Base-by-base conservation (phyloP, 2,797 vertebrate species). In the Myripristis jacobus region DNA sequence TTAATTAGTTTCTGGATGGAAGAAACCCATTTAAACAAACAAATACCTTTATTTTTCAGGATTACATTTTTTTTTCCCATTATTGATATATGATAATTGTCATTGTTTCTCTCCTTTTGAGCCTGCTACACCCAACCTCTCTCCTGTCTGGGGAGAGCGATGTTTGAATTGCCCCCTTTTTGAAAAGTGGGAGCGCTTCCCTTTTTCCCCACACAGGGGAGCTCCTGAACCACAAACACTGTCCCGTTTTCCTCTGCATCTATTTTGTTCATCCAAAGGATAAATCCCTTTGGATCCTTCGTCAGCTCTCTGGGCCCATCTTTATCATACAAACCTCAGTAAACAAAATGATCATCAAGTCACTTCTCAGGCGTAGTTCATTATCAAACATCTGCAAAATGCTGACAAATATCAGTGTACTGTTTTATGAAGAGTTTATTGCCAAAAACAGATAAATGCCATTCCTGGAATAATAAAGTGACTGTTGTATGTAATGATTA, bases 221-320 rank as follows among this genome's bases (percentile, higher is more conserved):
- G 89, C 87, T 91, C 84, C 76, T 74, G 86, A 79, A 80, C 83
- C 51, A 87, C 72, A 80, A 79, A 85, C 83, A 1, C 70, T 15
- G 4, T 0, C 7, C 15, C 2, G 27, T 3, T 56, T 56, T 4
- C 21, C 21, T 7, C 29, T 31, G 18, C 4, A 4, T 8, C 3
- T 18, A 36, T 51, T 66, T 19, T 46, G 2, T 41, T 4, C 12
- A 22, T 18, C 58, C 51, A 25, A 29, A 54, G 69, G 80, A 61
- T 50, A 10, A 73, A 65, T 13, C 24, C 48, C 27, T 79, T 74
- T 74, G 57, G 50, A 19, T 55, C 73, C 36, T 46, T 58, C 27
- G 3, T 29, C 27, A 29, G 6, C 27, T 6, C 27, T 29, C 3
- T 29, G 27, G 27, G 6, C 6, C 66, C 36, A 31, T 53, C 59